phyloP scores from a whole-genome alignment of 2,888 invertebrate species.

The Lasioglossum oenotherae region DNA sequence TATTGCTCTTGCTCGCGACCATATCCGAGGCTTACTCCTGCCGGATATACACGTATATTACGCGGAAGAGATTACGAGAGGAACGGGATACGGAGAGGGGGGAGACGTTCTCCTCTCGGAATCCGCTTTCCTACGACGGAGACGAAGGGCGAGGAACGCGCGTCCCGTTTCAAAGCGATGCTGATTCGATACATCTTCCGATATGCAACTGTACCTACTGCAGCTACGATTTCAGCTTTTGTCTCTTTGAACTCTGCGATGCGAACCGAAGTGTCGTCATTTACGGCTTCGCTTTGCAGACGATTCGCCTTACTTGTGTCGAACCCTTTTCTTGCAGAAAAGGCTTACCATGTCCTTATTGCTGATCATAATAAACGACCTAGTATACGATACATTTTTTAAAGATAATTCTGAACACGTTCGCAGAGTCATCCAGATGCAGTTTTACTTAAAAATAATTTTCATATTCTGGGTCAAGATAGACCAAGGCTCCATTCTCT shows the following conservation, averaged over 20 bases:
- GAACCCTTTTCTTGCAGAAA: neutral
- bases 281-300: neutral
- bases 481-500: no score
- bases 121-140: constrained; percentile 11
- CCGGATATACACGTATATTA: constrained; percentile 16
- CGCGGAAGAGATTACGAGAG: constrained; percentile 29
- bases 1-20: neutral
- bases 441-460: no score
- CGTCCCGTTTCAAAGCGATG: constrained; percentile 16
- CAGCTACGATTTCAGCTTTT: constrained; percentile 1
- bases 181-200: constrained; percentile 2
- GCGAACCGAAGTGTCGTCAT: neutral
- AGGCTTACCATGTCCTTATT: no score
- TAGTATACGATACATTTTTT: no score
- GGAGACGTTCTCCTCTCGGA: constrained; percentile 6
- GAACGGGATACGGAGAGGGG: neutral
- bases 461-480: no score
- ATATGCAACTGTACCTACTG: neutral
- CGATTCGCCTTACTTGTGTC: neutral
- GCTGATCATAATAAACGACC: no score
- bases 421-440: no score
- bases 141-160: neutral
- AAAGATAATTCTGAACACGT: no score
- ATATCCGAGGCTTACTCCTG: neutral
- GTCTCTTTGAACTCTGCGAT: neutral